Conservation (phyloP, 2,113 vertebrate genomes). For the Xiphorhynchus elegans region DNA sequence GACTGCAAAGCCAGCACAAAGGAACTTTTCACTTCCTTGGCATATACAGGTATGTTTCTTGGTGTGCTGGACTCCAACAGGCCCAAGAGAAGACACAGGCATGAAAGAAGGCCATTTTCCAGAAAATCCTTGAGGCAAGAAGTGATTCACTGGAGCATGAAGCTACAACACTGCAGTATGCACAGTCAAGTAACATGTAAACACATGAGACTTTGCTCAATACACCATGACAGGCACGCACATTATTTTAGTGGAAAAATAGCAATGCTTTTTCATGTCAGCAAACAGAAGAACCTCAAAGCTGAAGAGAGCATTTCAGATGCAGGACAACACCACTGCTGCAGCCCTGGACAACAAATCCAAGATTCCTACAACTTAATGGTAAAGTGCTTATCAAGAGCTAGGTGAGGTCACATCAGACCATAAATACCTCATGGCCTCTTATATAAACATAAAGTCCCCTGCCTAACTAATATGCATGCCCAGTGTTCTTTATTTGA, state of each 20-base stretch:
- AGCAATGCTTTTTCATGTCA: neutral
- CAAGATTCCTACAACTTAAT: slow-evolving; percentile 16
- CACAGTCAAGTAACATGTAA: neutral
- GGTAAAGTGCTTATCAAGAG: slow-evolving; percentile 5
- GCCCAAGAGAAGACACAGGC: neutral
- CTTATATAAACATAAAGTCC: neutral
- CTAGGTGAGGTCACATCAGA: neutral
- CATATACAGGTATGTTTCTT: neutral
- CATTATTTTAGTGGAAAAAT: neutral
- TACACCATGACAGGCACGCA: neutral
- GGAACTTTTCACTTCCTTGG: neutral
- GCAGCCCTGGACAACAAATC: neutral
- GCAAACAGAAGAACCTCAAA: neutral
- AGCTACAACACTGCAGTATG: neutral
- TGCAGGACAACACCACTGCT: neutral
- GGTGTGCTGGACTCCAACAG: neutral
- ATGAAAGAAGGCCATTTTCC: neutral
- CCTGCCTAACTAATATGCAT: neutral
- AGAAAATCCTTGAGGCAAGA: neutral
- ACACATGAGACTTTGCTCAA: neutral
- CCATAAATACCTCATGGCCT: neutral
- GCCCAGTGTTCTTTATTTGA: neutral
- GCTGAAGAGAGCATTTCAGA: neutral
- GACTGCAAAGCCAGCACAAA: neutral
- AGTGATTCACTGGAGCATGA: neutral